Evolutionary conservation across 2,113 vertebrate genomes (phyloP).

Genomic region (Catharus bicknelli): DNA sequence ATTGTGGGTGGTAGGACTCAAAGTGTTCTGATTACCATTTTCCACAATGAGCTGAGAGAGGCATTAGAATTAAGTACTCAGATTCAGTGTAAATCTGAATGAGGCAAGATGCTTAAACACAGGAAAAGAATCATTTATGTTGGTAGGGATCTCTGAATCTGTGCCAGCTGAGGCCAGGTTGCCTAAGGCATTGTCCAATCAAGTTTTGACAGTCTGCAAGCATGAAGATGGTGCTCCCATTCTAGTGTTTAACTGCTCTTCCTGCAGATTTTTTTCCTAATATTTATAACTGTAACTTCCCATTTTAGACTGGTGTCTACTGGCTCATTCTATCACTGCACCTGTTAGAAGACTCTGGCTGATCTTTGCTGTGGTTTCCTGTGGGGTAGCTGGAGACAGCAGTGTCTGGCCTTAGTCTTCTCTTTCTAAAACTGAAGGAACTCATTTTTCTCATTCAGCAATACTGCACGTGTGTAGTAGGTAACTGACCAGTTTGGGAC

Average conservation of each 20-base stretch:
- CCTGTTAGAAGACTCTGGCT: not conserved
- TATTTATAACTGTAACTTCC: not conserved
- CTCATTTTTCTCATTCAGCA: not conserved
- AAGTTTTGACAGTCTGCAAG: not conserved
- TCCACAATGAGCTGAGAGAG: not conserved
- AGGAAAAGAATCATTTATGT: not conserved
- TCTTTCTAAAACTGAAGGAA: not conserved
- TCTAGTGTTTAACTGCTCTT: not conserved
- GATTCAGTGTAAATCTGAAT: not conserved
- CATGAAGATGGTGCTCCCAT: not conserved
- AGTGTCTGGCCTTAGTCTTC: not conserved
- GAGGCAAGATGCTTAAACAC: not conserved
- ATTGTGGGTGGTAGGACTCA: not conserved
- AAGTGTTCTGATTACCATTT: not conserved
- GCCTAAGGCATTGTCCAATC: not conserved
- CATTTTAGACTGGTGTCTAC: not conserved
- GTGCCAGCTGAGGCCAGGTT: not conserved
- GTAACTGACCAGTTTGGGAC: not conserved
- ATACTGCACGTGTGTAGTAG: rapidly evolving
- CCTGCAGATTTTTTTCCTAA: not conserved
- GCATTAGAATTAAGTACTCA: not conserved
- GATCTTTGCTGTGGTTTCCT: not conserved
- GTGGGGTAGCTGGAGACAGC: not conserved
- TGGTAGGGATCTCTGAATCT: not conserved
- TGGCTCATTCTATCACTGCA: rapidly evolving